Base-by-base conservation (phyloP, 2,797 vertebrate genomes). In the Ptychadena robeensis region DNA sequence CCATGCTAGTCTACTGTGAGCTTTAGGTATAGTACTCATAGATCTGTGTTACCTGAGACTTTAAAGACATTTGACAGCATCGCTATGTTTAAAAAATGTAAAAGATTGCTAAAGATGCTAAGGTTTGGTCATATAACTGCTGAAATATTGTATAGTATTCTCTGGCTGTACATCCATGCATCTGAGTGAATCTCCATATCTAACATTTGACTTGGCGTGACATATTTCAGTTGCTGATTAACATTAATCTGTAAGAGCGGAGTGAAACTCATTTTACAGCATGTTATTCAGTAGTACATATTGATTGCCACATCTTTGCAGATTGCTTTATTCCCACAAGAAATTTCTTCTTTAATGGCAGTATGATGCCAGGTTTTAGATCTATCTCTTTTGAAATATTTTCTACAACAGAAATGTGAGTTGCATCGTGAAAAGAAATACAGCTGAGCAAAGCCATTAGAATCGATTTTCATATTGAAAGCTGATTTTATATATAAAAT, bases 291-390 rank as follows among this genome's bases (percentile, higher is more conserved):
- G 77, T 63, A 70, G 32, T 84, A 84, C 68, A 75, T 84, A 84
- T 84, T 84, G 77, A 84, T 84, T 84, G 82, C 77, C 34, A 74
- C 63, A 73, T 73, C 76, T 83, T 73, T 83, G 75, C 82, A 83
- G 76, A 83, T 83, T 83, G 82, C 82, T 83, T 67, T 83, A 83
- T 79, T 83, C 82, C 76, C 76, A 79, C 75, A 83, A 83, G 82
- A 83, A 83, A 79, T 79, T 32, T 68, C 61, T 79, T 79, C 76
- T 73, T 59, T 83, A 83, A 83, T 83, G 44, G 82, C 69, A 67
- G 69, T 73, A 69, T 44, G 32, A 83, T 79, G 61, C 40, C 28
- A 79, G 25, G 44, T 53, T 72, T 76, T 79, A 48, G 44, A 53
- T 57, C 31, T 59, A 40, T 78, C 22, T 73, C 59, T 65, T n/a